Evolutionary conservation across 1,140 invertebrate species (phyloP), one percentile per base, ranked within the genome.

Genomic region (Zophobas atratus): DNA sequence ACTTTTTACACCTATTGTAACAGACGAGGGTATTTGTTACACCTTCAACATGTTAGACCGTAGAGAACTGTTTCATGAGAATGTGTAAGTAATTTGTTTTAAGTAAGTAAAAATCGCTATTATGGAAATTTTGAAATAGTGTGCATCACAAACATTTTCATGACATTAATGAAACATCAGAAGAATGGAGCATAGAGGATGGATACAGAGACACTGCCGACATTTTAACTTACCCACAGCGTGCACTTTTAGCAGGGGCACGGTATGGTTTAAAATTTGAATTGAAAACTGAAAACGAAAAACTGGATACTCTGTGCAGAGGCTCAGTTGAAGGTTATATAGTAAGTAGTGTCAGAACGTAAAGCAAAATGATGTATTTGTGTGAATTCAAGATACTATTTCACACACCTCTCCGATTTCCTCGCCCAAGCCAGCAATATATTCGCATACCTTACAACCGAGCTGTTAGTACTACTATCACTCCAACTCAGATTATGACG

Each of bases 1-100:
- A 48, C 82, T 90, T 2, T 92, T 92, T 78, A 86, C 85, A 0
- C 88, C 89, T 1, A 89, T 92, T n/a, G 80, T 92, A 35, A 92
- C 92, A 0, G 91, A 92, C 79, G 91, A 92, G 84, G 92, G 92
- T 0, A 85, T 90, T 38, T 93, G 92, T 79, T 92, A 89, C 79
- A 91, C 91, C 0, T 92, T 92, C 79, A 93, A 92, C 79, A 91
- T 89, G 36, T 81, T 92, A 56, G 85, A 87, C 33, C 83, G 87
- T 8, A 83, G 86, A 0, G 89, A 92, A 77, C 83, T 92, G 1
- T 91, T 91, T 77, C 84, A 86, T 79, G 81, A 86, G 6, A 86
- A 88, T 39, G 82, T 85, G 86, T 86, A 83, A 83, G 81, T 48
- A 2, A 48, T 34, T n/a, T 48, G 8, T n/a, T 63, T 74, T 43